Base-by-base conservation (phyloP, 2,888 invertebrate species). In the Perizoma affinitatum region DNA sequence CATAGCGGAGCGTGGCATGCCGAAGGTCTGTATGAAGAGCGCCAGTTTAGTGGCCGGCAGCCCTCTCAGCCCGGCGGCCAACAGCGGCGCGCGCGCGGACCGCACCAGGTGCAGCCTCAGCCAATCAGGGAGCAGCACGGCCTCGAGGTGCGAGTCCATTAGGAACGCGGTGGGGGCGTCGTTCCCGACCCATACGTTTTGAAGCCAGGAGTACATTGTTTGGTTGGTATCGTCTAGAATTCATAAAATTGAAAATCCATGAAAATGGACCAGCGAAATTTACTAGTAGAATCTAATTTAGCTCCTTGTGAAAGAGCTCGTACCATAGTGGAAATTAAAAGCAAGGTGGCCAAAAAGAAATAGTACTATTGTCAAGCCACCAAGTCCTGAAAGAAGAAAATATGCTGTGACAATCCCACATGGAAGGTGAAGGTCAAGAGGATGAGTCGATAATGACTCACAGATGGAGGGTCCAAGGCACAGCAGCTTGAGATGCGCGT, bases 11-110 rank as follows among this genome's bases (percentile, higher is more conserved):
- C 98, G 96, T 0, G 98, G 98, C 78, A 98, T 97, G 34, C 98
- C 99, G 84, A 98, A 99, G 10, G 98, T 98, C 87, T 98, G 98
- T 55, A 98, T 97, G 84, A 98, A 98, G 7, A 98, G 91, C 6
- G 98, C 96, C 54, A 98, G 93, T 83, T 98, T 98, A 57, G 96
- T 95, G 0, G 98, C 96, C 54, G 98, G 97, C 64, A 98, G 88
- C 71, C 97, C 97, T 54, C 96, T 94, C 38, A 98, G 93, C 0
- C 98, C 98, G 0, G 97, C 97, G 73, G 97, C 96, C 38, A 98
- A 96, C 35, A 99, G 91, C 49, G 96, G 91, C 3, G 96, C 93
- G 4, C 97, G 96, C 43, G 96, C 96, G 0, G 97, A 97, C 8
- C 97, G 94, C 90, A 97, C 97, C 95, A 98, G 97, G 77, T 96